Evolutionary conservation across 2,113 vertebrate genomes (phyloP), one percentile per base, ranked within the genome.

Genomic region (Ptychochromis oligacanthus): DNA sequence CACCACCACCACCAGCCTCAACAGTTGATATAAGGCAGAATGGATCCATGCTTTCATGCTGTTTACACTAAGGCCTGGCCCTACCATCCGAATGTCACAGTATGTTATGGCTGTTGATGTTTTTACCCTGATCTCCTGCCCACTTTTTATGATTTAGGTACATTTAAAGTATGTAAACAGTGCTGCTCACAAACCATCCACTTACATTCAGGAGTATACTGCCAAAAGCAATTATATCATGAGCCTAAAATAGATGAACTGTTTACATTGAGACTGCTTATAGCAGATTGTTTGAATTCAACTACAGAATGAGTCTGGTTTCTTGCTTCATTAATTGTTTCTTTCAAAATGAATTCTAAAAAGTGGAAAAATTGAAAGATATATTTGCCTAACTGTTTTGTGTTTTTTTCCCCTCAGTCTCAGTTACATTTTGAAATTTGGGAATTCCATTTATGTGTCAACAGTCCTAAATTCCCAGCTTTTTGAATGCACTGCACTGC

Each of bases 331-430:
- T 43, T 31, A 40, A 17, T 1, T 54, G 24, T 26, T 72, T 52
- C 28, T 72, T n/a, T 52, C 46, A 72, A 72, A 72, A 31, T 52
- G 6, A 31, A 0, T 72, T 72, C 52, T 54, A 52, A 72, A 72
- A 52, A 52, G 46, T 54, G 52, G 26, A 43, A 52, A 72, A 52
- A 72, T 43, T 80, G 31, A 78, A 80, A 4, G 74, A 85, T n/a
- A 57, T 8, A 83, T 80, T 40, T 85, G 57, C 57, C 58, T 17
- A 76, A 61, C 55, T 38, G 28, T 57, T 60, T 24, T n/a, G 26
- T 87, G 83, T 87, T 87, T 77, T 62, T 64, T 26, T 22, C 56
- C 40, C 14, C 17, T 52, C 28, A 28, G 43, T 26, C 26, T 72
- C 24, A 34, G 26, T 26, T 13, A 7, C 46, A 58, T n/a, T 61